phyloP scores from a whole-genome alignment of 2,797 vertebrate genomes.

The Sebastes hopkinsi region DNA sequence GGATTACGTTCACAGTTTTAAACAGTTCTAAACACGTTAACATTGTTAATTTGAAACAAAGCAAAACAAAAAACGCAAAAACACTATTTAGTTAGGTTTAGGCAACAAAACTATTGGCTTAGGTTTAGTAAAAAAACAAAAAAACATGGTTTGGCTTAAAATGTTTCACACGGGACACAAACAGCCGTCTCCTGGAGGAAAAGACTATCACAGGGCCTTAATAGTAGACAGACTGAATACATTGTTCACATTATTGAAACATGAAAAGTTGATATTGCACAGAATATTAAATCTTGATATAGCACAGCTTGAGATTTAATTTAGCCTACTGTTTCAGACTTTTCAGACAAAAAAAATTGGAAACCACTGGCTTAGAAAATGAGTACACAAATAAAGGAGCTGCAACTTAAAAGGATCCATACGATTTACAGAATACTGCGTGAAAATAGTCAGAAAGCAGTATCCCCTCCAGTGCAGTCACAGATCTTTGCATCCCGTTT shows the following conservation, averaged over 20 bases:
- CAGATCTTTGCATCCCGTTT: conserved; percentile 10
- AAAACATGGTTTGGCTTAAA: no score
- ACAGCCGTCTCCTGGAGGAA: no score
- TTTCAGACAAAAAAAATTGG: neutral
- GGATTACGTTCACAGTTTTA: fast-evolving
- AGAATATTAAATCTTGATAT: no score
- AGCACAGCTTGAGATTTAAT: fast-evolving
- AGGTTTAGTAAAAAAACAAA: no score
- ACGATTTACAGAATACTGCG: neutral
- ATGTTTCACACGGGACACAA: no score
- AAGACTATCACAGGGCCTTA: fast-evolving
- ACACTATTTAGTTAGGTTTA: no score
- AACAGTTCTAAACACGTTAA: no score
- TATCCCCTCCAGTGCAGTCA: neutral
- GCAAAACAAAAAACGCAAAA: fast-evolving
- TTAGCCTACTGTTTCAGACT: neutral
- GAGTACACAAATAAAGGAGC: neutral
- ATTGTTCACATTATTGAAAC: no score
- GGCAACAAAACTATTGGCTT: no score
- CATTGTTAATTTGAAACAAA: no score
- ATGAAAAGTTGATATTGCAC: no score
- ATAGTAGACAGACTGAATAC: no score
- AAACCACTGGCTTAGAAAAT: neutral
- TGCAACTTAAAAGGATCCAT: neutral
- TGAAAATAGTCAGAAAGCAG: conserved; percentile 4